Base-by-base conservation (phyloP, 2,797 vertebrate species). In the Vireo griseus region DNA sequence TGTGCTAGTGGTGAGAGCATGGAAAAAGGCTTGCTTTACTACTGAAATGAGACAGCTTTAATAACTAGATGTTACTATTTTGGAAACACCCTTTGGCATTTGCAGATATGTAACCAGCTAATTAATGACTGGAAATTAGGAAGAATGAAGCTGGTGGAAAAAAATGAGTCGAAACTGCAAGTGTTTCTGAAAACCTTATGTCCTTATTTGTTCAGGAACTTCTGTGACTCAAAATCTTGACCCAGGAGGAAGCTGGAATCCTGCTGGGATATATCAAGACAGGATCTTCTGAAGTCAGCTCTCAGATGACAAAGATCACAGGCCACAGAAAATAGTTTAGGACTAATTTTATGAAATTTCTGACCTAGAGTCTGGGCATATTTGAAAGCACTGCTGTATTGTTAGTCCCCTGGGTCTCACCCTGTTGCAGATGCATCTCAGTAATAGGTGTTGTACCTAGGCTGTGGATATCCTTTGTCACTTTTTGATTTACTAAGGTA, bases 91-190 rank as follows among this genome's bases (percentile, higher is more conserved):
- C 81, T 94, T 87, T 92, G 93, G 84, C 94, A 95, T 94, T 95
- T 96, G 65, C 88, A 95, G 83, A 90, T 89, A 85, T 61, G 71
- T 82, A 72, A 2, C 5, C 80, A 95, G 63, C 59, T 96, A 96
- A 93, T 95, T 90, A 96, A 93, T 90, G 90, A 82, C 84, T 97
- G 92, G 90, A 95, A 95, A 92, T 95, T 78, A 95, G 88, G 81
- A 89, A 76, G 69, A 84, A 75, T 84, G 79, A 96, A 92, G 67
- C 71, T 79, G 59, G 59, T 86, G 92, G 95, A 80, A 92, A 95
- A 92, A 95, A 93, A 48, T 4, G 1, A 79, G 50, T 65, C 47
- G 61, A 83, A 77, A 68, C 54, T 77, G 26, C 78, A 83, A 92
- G 54, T 84, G 37, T 83, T 93, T 93, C 78, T 93, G 35, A 86